Conservation (phyloP, 1,140 invertebrate species). For the Eufriesea mexicana region DNA sequence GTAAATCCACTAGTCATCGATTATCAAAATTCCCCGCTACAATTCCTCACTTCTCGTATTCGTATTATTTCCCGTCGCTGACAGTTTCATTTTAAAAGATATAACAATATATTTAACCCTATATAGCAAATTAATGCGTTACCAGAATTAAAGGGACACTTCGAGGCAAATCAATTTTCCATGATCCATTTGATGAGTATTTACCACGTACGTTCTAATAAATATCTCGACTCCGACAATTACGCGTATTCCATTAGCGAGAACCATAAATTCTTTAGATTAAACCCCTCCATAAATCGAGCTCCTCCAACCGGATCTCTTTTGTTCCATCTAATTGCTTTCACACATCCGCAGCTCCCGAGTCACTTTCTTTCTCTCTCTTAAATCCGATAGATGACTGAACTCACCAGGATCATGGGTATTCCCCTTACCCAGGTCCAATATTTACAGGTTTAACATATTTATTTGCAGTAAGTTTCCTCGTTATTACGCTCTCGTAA, state of each 20-base stretch:
- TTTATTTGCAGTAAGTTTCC: too few species aligned
- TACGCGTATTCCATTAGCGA: constrained; percentile 22
- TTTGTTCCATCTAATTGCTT: constrained; percentile 30
- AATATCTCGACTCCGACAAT: background rate
- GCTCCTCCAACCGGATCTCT: constrained; percentile 1
- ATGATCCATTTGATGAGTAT: background rate
- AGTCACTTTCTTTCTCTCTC: background rate
- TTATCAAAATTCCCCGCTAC: background rate
- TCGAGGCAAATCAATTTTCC: constrained; percentile 6
- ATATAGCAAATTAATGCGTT: background rate
- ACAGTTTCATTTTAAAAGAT: background rate
- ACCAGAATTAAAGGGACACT: background rate
- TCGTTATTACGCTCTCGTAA: too few species aligned
- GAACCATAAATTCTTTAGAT: constrained; percentile 31
- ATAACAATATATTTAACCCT: background rate
- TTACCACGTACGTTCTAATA: background rate
- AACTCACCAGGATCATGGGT: background rate
- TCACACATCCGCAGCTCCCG: constrained; percentile 3
- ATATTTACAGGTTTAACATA: too few species aligned
- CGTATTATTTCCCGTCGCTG: background rate
- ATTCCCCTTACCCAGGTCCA: too few species aligned
- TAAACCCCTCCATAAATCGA: constrained; percentile 13
- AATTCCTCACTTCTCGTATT: background rate
- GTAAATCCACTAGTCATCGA: background rate
- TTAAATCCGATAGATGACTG: constrained; percentile 7